Base-by-base conservation (phyloP, 2,888 invertebrate species). In the Phortica magna region DNA sequence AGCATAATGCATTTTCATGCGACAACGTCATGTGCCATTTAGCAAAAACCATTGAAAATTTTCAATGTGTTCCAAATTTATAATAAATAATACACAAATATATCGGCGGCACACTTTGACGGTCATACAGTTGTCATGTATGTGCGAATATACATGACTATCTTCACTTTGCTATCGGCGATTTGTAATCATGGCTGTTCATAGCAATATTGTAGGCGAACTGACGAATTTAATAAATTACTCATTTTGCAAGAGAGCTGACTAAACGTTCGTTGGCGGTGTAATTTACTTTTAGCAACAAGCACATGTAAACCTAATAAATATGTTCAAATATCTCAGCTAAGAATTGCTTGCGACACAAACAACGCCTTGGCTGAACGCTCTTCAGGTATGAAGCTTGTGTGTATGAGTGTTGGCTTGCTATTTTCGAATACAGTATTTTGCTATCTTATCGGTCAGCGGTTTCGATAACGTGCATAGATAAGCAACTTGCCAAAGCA, bases 11-110 rank as follows among this genome's bases (percentile, higher is more conserved):
- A 19, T 61, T 10, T 14, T 48, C 9, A 48, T 9, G 48, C 48
- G 10, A 7, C 48, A 0, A 48, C 48, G 48, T 48, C 48, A 48
- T 61, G 61, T 4, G 59, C 17, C 17, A 19, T 59, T 68, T 43
- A 68, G 48, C 68, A 43, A 68, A 68, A 17, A 68, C 2, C 19
- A 43, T 68, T 43, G 41, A 65, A 68, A 68, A 19, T 67, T 67
- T 41, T 43, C 67, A 43, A 6, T 7, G 14, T 22, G 61, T 6
- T 61, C 17, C 17, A 61, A 7, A 31, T 14, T 31, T 22, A 10
- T 22, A 61, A 5, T 61, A 22, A 22, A 64, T 14, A 39, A 31
- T 31, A 31, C 1, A 31, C 64, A 64, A 64, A 31, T 64, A 31
- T 22, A 7, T 9, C 10, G 14, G 10, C 39, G 39, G 7, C n/a